Evolutionary conservation across 2,113 vertebrate species (phyloP).

Genomic region (Sorex araneus): DNA sequence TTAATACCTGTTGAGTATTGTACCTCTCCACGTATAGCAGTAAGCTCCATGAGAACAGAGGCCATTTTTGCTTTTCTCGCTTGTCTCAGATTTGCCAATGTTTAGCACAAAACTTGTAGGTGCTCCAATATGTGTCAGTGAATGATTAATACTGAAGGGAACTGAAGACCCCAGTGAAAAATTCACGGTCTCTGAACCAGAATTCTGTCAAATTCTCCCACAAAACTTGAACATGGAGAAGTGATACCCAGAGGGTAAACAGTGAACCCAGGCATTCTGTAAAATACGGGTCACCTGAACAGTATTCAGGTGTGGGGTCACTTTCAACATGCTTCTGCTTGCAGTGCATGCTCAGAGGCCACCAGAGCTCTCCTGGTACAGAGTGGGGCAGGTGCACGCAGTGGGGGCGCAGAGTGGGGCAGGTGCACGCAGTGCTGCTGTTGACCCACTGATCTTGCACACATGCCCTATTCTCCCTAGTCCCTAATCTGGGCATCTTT

Average conservation of each 20-base stretch:
- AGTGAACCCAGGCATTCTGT: neutral
- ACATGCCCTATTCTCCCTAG: too few relatives aligned
- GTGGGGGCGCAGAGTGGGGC: too few relatives aligned
- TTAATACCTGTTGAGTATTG: neutral
- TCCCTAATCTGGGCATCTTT: too few relatives aligned
- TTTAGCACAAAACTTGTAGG: neutral
- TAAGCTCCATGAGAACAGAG: constrained; percentile 1
- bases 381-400: too few relatives aligned
- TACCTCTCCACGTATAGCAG: neutral
- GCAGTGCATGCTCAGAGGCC: too few relatives aligned
- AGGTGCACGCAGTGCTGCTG: too few relatives aligned
- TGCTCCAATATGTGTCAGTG: neutral
- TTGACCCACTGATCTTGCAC: too few relatives aligned
- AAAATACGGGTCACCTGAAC: too few relatives aligned
- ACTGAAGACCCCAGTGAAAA: neutral
- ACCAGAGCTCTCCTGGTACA: too few relatives aligned
- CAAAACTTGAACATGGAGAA: neutral
- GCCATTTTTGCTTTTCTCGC: neutral
- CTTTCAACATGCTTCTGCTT: too few relatives aligned
- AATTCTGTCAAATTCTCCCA: neutral
- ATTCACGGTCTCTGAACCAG: neutral
- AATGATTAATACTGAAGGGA: neutral
- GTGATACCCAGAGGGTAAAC: neutral
- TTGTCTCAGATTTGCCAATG: neutral
- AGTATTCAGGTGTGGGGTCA: too few relatives aligned